Evolutionary conservation across 92 coral and sea anemone genomes (phyloP).

Genomic region (Bergia puertoricense): DNA sequence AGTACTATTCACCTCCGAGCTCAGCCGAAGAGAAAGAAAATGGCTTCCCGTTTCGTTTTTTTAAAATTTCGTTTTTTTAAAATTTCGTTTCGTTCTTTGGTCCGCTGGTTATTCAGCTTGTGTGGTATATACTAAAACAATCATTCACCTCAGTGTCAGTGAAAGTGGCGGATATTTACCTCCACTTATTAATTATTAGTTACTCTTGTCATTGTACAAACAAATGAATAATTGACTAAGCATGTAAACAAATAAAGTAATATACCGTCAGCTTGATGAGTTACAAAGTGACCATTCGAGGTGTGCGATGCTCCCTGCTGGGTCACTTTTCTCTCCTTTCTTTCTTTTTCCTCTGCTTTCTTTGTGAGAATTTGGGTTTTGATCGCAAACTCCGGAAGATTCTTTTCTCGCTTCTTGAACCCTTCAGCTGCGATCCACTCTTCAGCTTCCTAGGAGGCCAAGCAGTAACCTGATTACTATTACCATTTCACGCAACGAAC

Average conservation of each 20-base stretch:
- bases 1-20: too few species aligned
- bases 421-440: conserved; percentile 65
- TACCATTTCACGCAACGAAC: not conserved
- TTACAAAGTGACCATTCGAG: not conserved
- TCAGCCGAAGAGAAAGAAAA: too few species aligned
- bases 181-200: too few species aligned
- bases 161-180: too few species aligned
- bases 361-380: conserved; percentile 73
- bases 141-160: too few species aligned
- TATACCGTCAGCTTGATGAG: not conserved
- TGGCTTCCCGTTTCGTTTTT: too few species aligned
- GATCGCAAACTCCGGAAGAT: conserved; percentile 79
- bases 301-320: conserved; percentile 51
- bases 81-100: too few species aligned
- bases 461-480: not conserved
- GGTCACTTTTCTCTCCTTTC: conserved; percentile 56
- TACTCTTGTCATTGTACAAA: not conserved
- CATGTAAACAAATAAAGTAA: too few species aligned
- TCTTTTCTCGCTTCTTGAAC: conserved; percentile 57
- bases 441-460: conserved; percentile 62
- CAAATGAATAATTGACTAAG: not conserved
- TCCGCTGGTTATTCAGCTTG: too few species aligned
- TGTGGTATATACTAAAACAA: too few species aligned
- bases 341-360: conserved; percentile 75
- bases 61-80: too few species aligned